Conservation (phyloP, 2,113 vertebrate species). For the Nanorana parkeri region DNA sequence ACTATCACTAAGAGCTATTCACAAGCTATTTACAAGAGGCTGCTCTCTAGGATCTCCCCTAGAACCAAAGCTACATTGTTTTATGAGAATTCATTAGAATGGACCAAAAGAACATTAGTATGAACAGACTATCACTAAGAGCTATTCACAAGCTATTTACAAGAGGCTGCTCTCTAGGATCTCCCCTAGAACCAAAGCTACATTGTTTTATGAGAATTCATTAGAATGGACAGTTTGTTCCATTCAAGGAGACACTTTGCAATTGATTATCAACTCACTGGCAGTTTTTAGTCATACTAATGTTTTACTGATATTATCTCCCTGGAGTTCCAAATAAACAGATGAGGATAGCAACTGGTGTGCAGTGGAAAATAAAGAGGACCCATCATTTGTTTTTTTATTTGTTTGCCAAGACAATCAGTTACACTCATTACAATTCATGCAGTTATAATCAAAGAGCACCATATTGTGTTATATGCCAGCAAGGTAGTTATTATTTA, state of each 20-base stretch:
- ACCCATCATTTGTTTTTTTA: too few species aligned
- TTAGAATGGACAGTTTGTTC: conserved; percentile 29
- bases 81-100: conserved; percentile 17
- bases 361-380: background rate
- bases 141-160: too few species aligned
- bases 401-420: too few species aligned
- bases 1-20: conserved; percentile 19
- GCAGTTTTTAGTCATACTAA: background rate
- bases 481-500: too few species aligned
- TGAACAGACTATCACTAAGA: too few species aligned
- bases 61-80: conserved; percentile 37
- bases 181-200: conserved; percentile 21
- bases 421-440: too few species aligned
- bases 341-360: background rate
- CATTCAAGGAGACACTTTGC: conserved; percentile 9
- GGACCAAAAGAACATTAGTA: too few species aligned
- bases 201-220: conserved; percentile 20
- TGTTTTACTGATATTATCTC: background rate
- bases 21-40: too few species aligned
- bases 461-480: too few species aligned
- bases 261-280: background rate
- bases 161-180: conserved; percentile 4
- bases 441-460: too few species aligned
- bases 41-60: conserved; percentile 5
- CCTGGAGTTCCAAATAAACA: background rate